A percentile compares a stretch with the other conserved stretches of the same genome.
These are phyloP conservation scores for Netelia virgata DNA, from an alignment of 2,888 invertebrate genomes.

Conservation along the genomic window DNA sequence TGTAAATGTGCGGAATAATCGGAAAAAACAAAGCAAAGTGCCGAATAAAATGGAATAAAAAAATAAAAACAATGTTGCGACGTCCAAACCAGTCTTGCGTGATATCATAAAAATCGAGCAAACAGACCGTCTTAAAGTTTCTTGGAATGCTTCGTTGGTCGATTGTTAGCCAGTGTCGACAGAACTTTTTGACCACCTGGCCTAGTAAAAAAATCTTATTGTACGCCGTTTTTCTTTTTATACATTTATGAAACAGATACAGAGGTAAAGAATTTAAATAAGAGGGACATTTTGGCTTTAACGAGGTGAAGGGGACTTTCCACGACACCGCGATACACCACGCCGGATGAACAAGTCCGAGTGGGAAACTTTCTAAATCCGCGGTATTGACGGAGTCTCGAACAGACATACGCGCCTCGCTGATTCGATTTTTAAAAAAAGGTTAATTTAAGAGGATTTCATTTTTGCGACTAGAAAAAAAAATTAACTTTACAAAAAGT, in stretches of 20 bases:
- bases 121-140: slow-evolving; percentile 15
- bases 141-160: background rate
- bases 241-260: slow-evolving; percentile 5
- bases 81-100: slow-evolving; percentile 7
- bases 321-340: slow-evolving; percentile 49
- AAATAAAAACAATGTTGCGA: background rate
- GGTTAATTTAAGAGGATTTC: background rate
- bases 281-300: slow-evolving; percentile 13
- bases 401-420: background rate
- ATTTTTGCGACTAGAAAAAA: background rate
- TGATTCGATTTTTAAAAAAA: background rate
- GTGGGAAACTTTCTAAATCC: slow-evolving; percentile 64
- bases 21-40: background rate
- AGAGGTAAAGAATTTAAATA: slow-evolving; percentile 15
- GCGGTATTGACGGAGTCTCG: slow-evolving; percentile 30
- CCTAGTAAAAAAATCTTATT: slow-evolving; percentile 1
- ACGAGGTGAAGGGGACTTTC: slow-evolving; percentile 67
- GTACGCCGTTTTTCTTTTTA: slow-evolving; percentile 2
- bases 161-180: background rate
- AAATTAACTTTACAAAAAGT: background rate
- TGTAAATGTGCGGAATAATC: slow-evolving; percentile 26
- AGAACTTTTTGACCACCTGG: background rate
- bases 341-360: slow-evolving; percentile 26
- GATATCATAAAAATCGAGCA: slow-evolving; percentile 14
- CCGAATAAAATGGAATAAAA: background rate